Evolutionary conservation across 2,113 vertebrate species (phyloP).

Genomic region (Crotalus horridus): DNA sequence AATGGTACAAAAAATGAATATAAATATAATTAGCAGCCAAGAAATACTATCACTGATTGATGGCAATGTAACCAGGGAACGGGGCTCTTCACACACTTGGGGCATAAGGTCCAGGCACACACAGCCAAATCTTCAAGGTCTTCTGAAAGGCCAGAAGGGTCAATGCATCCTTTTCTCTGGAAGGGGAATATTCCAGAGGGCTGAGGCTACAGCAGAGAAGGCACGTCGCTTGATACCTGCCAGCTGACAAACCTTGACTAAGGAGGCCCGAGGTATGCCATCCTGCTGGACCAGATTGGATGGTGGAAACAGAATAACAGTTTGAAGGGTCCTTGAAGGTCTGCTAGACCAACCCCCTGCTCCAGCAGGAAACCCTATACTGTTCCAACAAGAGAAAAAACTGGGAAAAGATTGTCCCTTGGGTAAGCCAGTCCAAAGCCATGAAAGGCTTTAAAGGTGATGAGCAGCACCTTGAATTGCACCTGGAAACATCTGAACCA

Average conservation of each 20-base stretch:
- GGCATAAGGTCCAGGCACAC: not conserved
- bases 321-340: not conserved
- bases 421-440: not conserved
- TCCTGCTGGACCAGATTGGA: not conserved
- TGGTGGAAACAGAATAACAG: not conserved
- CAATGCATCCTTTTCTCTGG: not conserved
- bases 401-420: not conserved
- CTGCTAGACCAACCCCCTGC: no score
- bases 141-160: not conserved
- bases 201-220: not conserved
- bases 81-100: not conserved
- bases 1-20: not conserved
- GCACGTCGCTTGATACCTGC: not conserved
- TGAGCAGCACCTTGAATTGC: no score
- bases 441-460: not conserved
- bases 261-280: not conserved
- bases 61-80: not conserved
- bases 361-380: not conserved
- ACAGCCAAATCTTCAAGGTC: not conserved
- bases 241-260: not conserved
- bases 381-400: not conserved
- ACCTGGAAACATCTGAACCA: no score
- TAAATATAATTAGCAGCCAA: not conserved
- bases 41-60: not conserved
- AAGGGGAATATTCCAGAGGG: not conserved